phyloP scores from a whole-genome alignment of 2,113 vertebrate genomes.

The Arizona elegans region DNA sequence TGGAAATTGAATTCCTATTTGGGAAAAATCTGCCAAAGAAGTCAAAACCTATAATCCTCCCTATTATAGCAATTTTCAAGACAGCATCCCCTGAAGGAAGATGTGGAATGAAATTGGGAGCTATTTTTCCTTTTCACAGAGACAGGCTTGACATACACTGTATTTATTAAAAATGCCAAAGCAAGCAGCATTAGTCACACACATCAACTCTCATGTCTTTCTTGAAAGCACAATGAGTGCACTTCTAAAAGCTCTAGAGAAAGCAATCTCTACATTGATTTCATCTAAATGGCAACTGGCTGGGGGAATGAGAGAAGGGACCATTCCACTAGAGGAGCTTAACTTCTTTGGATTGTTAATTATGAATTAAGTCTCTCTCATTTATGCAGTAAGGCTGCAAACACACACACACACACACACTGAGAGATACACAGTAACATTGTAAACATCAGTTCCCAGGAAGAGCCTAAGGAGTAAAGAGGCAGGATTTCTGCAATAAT shows the following conservation, averaged over 20 bases:
- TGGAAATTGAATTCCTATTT: slow-evolving; percentile 31
- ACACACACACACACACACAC: not conserved
- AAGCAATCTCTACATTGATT: slow-evolving; percentile 54
- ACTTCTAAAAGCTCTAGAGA: slow-evolving; percentile 35
- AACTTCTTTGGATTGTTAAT: slow-evolving; percentile 4
- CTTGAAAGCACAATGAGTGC: slow-evolving; percentile 28
- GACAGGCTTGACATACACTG: slow-evolving; percentile 47
- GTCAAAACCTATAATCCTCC: slow-evolving; percentile 52
- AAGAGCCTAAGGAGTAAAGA: not conserved
- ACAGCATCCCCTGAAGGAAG: slow-evolving; percentile 58
- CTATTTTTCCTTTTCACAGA: slow-evolving; percentile 47
- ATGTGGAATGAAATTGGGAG: slow-evolving; percentile 40
- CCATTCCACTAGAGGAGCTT: slow-evolving; percentile 5
- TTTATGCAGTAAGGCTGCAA: slow-evolving; percentile 8
- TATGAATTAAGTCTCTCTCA: slow-evolving; percentile 11
- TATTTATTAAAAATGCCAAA: slow-evolving; percentile 60
- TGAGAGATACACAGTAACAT: not conserved
- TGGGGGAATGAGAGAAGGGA: not conserved
- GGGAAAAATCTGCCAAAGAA: slow-evolving; percentile 51
- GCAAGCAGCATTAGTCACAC: slow-evolving; percentile 50
- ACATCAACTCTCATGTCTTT: slow-evolving; percentile 29
- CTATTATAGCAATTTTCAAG: slow-evolving; percentile 44
- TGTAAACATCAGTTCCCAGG: slow-evolving; percentile 22
- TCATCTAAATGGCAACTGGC: slow-evolving; percentile 41
- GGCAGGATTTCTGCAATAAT: slow-evolving; percentile 14